These are phyloP conservation scores for Penelope pileata DNA, from an alignment of 2,113 vertebrate genomes.

Conservation along the genomic window DNA sequence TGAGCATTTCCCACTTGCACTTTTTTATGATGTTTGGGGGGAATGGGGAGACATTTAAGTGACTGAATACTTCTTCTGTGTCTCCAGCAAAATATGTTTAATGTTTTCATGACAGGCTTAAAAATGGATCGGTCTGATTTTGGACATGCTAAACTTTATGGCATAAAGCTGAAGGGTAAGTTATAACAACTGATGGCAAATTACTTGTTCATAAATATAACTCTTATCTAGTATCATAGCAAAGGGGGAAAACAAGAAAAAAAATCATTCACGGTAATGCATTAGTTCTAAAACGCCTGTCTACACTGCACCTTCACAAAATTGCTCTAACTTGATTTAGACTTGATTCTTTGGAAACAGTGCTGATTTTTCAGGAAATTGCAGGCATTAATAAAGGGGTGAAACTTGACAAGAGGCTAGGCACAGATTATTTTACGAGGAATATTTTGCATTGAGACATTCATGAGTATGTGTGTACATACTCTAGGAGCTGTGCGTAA, in stretches of 20 bases:
- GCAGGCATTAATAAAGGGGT: neutral
- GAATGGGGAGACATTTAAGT: neutral
- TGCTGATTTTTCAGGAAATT: neutral
- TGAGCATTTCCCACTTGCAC: neutral
- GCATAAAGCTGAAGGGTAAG: neutral
- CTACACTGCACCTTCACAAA: neutral
- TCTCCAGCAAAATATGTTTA: neutral
- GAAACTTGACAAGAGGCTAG: neutral
- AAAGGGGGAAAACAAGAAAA: neutral
- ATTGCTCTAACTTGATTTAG: neutral
- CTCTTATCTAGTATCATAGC: neutral
- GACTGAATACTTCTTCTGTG: neutral
- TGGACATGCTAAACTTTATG: neutral
- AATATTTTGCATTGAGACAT: neutral
- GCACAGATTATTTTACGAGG: neutral
- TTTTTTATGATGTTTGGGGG: neutral
- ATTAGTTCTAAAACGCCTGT: neutral
- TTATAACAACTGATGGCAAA: neutral
- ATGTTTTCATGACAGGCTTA: neutral
- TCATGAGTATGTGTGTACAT: neutral
- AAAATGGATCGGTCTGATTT: neutral
- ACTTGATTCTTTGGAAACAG: neutral
- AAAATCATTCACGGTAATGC: fast-evolving
- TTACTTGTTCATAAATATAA: neutral
- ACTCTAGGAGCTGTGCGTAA: neutral